A percentile compares a stretch with the other conserved stretches of the same genome.
Conservation (phyloP, 2,797 vertebrate species). For the Neosilurus mollespiculum region DNA sequence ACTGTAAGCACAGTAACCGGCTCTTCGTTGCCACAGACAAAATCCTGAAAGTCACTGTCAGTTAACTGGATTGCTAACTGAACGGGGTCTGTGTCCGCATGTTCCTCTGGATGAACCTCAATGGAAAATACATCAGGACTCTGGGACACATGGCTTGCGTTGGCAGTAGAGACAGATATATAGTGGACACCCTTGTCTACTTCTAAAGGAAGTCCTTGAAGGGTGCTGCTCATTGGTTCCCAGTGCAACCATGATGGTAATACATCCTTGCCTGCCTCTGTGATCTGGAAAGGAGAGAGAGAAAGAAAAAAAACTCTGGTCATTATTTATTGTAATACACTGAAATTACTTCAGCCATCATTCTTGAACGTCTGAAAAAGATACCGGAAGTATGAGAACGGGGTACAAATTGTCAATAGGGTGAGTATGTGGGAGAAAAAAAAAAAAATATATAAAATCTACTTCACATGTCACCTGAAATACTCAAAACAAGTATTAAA, state of each 20-base stretch:
- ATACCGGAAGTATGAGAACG: not conserved
- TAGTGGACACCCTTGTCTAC: constrained; percentile 92
- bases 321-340: not conserved
- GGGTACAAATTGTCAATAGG: not conserved
- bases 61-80: constrained; percentile 68
- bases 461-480: not conserved
- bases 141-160: constrained; percentile 73
- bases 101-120: constrained; percentile 91
- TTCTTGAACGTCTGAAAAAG: not conserved
- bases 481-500: not conserved
- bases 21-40: constrained; percentile 82
- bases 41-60: constrained; percentile 61
- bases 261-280: constrained; percentile 83
- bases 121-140: constrained; percentile 86
- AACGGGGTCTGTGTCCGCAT: constrained; percentile 78
- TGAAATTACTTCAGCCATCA: not conserved
- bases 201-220: constrained; percentile 91
- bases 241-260: constrained; percentile 92
- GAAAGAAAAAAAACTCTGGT: not conserved
- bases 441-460: no score
- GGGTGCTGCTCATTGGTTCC: constrained; percentile 73
- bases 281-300: constrained; percentile 73
- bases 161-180: constrained; percentile 81
- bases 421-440: not conserved
- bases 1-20: constrained; percentile 92